Evolutionary conservation across 1,140 invertebrate genomes (phyloP).

Genomic region (Aphaenogaster floridana): DNA sequence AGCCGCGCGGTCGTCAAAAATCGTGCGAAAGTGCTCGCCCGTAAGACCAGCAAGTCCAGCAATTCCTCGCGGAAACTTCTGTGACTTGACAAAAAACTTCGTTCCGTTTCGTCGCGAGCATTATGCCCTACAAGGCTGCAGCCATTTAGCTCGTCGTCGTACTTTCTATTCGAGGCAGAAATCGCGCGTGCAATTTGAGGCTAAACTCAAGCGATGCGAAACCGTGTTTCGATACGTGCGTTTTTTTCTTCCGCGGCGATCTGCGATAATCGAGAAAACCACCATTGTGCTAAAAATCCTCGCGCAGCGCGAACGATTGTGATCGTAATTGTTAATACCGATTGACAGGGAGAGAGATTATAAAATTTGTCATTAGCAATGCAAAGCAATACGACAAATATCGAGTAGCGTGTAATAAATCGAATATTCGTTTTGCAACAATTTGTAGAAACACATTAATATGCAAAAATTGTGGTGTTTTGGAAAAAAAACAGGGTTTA

Average conservation of each 20-base stretch:
- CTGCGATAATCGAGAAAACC: neutral
- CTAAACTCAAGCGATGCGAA: constrained; percentile 29
- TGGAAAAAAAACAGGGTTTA: neutral
- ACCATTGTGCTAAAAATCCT: neutral
- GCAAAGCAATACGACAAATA: neutral
- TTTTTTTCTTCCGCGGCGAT: neutral
- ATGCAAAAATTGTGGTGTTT: neutral
- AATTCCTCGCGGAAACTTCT: neutral
- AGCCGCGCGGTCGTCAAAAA: neutral
- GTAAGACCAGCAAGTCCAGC: neutral
- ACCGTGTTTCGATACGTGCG: neutral
- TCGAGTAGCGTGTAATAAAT: neutral
- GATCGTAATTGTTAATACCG: neutral
- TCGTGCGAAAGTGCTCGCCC: constrained; percentile 8
- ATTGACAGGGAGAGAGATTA: neutral
- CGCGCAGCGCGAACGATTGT: neutral
- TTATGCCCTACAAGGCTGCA: constrained; percentile 9
- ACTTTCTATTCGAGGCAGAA: constrained; percentile 49
- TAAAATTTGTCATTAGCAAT: neutral
- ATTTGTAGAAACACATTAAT: neutral
- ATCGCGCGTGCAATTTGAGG: constrained; percentile 32
- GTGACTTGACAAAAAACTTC: constrained; percentile 27
- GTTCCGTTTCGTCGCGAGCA: constrained; percentile 5
- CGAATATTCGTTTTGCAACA: neutral
- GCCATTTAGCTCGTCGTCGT: constrained; percentile 15